Base-by-base conservation (phyloP, 2,888 invertebrate genomes). In the Sipha maydis region DNA sequence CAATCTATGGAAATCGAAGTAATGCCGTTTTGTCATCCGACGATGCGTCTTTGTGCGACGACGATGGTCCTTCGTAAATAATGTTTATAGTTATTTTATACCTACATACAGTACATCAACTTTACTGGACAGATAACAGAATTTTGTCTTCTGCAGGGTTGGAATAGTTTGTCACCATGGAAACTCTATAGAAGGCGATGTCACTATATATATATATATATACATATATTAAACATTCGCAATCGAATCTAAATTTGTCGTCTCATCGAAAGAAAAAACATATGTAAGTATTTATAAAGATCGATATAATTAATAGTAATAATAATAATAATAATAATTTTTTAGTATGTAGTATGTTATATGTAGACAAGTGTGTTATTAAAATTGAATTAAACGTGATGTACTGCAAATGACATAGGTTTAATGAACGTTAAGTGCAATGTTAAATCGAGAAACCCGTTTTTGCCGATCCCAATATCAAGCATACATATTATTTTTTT, bases 381-480 rank as follows among this genome's bases (percentile, higher is more conserved):
- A 71, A 71, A 71, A 31, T 5, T 0, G 31, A 31, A 71, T 71
- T 71, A 71, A 31, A 31, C 71, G 71, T 31, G 71, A 71, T 31
- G 28, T 25, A 25, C 25, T 61, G 61, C 28, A 31, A 71, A 71
- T 71, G 71, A 71, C 71, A 71, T 31, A 7, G 71, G 71, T 28
- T 14, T 28, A 71, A 71, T 71, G 31, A 71, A 14, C 28, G 28
- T 71, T 14, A 71, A 71, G 28, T 31, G 28, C 28, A 28, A 69
- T 3, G 7, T 17, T 67, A 28, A 19, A 80, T 69, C 61, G n/a
- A 61, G 3, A 80, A 80, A 80, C 80, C 80, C 7, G 67, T 80
- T 80, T 80, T 80, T 5, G 28, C 19, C 41, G 28, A 28, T 21
- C 54, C 31, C 28, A 80, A 41, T 41, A 67, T 41, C 28, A 4